phyloP scores from a whole-genome alignment of 2,888 invertebrate species.

The Brachypterus glaber region DNA sequence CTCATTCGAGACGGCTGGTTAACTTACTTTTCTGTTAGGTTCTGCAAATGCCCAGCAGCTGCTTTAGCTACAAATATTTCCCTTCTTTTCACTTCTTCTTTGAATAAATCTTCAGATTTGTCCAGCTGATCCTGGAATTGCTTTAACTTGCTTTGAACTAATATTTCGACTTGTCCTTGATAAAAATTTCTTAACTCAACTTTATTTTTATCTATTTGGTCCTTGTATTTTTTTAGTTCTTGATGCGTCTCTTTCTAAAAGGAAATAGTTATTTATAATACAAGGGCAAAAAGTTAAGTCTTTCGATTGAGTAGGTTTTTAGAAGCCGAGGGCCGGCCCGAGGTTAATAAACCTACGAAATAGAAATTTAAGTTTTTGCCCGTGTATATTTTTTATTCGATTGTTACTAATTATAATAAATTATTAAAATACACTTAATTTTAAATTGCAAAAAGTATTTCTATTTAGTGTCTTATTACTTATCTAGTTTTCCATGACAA shows the following conservation, averaged over 20 bases:
- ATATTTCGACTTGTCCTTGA: slow-evolving; percentile 70
- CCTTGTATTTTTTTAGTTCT: slow-evolving; percentile 38
- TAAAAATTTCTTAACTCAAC: slow-evolving; percentile 63
- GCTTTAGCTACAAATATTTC: slow-evolving; percentile 60
- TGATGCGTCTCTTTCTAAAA: slow-evolving; percentile 41
- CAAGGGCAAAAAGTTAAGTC: not conserved
- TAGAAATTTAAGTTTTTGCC: slow-evolving; percentile 11
- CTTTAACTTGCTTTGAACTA: slow-evolving; percentile 63
- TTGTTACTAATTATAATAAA: too few species aligned
- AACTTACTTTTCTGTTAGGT: slow-evolving; percentile 56
- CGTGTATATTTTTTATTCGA: too few species aligned
- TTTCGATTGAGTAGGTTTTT: too few species aligned
- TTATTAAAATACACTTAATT: too few species aligned
- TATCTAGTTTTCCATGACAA: too few species aligned
- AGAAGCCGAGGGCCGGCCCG: too few species aligned
- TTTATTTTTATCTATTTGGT: slow-evolving; percentile 54
- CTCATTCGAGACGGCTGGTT: too few species aligned
- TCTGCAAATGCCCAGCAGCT: slow-evolving; percentile 61
- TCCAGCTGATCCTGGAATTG: slow-evolving; percentile 72
- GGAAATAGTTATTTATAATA: slow-evolving; percentile 3
- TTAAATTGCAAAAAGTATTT: too few species aligned
- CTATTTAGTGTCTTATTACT: too few species aligned
- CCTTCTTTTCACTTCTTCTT: slow-evolving; percentile 52
- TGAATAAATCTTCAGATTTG: slow-evolving; percentile 54
- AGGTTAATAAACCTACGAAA: too few species aligned